These are phyloP conservation scores for Drosophila saltans DNA, from an alignment of 1,140 invertebrate genomes.

Conservation along the genomic window DNA sequence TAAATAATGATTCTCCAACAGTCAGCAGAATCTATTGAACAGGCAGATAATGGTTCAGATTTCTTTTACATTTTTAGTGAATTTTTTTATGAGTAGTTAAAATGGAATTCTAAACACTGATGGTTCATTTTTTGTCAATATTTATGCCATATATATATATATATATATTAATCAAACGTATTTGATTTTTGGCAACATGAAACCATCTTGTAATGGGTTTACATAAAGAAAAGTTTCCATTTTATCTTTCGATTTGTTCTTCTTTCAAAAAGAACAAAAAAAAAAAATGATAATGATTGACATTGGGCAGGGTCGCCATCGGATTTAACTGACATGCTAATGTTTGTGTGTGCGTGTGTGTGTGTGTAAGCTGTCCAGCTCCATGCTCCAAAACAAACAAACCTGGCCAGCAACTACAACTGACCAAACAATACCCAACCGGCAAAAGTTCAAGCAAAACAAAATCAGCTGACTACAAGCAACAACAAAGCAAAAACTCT, in stretches of 20 bases:
- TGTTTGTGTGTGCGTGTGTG: slow-evolving; percentile 30
- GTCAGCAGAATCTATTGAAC: too few species aligned
- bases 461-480: slow-evolving; percentile 72
- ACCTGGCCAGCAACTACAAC: slow-evolving; percentile 29
- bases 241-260: neutral
- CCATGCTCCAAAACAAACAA: slow-evolving; percentile 45
- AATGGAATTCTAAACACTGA: too few species aligned
- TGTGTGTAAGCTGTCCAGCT: slow-evolving; percentile 28
- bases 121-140: too few species aligned
- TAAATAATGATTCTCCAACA: neutral
- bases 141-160: too few species aligned
- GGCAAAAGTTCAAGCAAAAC: slow-evolving; percentile 82
- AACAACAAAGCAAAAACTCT: slow-evolving; percentile 4
- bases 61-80: too few species aligned
- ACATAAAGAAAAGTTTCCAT: slow-evolving; percentile 49
- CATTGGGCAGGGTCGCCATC: slow-evolving; percentile 74
- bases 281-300: slow-evolving; percentile 39
- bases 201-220: neutral
- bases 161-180: too few species aligned
- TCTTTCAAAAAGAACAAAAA: slow-evolving; percentile 30
- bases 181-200: too few species aligned
- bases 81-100: too few species aligned
- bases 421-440: slow-evolving; percentile 42
- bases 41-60: too few species aligned
- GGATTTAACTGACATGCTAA: slow-evolving; percentile 66